These are phyloP conservation scores for Clytia hemisphaerica DNA, from an alignment of 30 jellyfish, hydroid and myxozoan genomes.

Conservation along the genomic window DNA sequence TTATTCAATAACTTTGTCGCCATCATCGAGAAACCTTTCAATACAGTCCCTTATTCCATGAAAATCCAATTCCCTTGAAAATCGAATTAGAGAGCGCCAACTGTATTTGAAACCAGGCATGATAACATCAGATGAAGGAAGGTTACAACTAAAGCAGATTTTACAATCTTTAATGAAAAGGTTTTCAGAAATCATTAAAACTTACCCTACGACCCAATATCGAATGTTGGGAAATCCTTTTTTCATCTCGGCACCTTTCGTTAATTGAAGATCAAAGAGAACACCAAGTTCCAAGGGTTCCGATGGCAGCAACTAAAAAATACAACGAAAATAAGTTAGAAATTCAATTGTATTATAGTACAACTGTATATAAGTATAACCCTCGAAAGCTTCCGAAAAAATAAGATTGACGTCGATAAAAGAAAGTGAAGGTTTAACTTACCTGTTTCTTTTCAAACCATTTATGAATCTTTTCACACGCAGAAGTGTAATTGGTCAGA, in stretches of 20 bases:
- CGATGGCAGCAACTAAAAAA: not conserved
- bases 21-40: too few relatives aligned
- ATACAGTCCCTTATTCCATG: too few relatives aligned
- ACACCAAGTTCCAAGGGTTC: conserved; percentile 53
- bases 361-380: too few relatives aligned
- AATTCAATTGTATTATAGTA: too few relatives aligned
- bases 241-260: conserved; percentile 64
- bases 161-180: too few relatives aligned
- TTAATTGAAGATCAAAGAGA: conserved; percentile 42
- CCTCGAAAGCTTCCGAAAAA: too few relatives aligned
- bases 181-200: too few relatives aligned
- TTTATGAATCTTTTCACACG: conserved; percentile 31
- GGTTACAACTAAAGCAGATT: not conserved
- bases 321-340: not conserved
- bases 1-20: too few relatives aligned
- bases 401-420: not conserved
- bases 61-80: too few relatives aligned
- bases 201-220: conserved; percentile 97
- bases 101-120: too few relatives aligned
- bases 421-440: not conserved
- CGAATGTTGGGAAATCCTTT: conserved; percentile 45
- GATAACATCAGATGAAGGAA: too few relatives aligned
- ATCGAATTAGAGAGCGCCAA: too few relatives aligned
- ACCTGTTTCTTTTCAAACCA: not conserved
- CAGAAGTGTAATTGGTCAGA: not conserved